Percentiles rank a stretch among this genome's conserved stretches.
Evolutionary conservation across 1,140 invertebrate genomes (phyloP).

Genomic region (Ruditapes philippinarum): DNA sequence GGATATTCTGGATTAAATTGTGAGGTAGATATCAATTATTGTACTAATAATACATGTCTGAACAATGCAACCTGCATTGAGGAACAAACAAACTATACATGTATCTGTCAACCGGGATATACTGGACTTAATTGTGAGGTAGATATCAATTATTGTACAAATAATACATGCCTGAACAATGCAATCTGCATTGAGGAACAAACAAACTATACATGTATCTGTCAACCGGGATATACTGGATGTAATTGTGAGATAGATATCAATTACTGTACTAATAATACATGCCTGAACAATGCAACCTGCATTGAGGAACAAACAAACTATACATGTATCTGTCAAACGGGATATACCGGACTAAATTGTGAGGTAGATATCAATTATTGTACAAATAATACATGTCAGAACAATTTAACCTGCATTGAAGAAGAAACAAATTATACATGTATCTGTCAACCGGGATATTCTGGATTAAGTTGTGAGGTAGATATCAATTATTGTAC

Average conservation of each 20-base stretch:
- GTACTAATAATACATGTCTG: too few relatives aligned
- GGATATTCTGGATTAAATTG: too few relatives aligned
- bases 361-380: conserved; percentile 89
- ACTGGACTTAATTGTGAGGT: conserved; percentile 55
- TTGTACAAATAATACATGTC: conserved; percentile 58
- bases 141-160: neutral
- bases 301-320: neutral
- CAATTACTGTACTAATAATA: neutral
- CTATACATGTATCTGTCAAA: neutral
- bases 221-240: conserved; percentile 54
- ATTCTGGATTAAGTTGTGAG: conserved; percentile 52
- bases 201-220: conserved; percentile 64
- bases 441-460: conserved; percentile 61
- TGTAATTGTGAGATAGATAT: conserved; percentile 74
- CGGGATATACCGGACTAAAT: neutral
- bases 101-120: conserved; percentile 43
- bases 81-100: too few relatives aligned
- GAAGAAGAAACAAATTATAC: neutral
- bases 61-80: too few relatives aligned
- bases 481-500: conserved; percentile 72
- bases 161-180: conserved; percentile 43
- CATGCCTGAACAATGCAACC: neutral
- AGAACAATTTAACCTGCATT: conserved; percentile 61
- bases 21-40: too few relatives aligned
- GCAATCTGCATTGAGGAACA: conserved; percentile 36